Evolutionary conservation across 2,797 vertebrate species (phyloP).

Genomic region (Sternarchorhynchus goeldii): DNA sequence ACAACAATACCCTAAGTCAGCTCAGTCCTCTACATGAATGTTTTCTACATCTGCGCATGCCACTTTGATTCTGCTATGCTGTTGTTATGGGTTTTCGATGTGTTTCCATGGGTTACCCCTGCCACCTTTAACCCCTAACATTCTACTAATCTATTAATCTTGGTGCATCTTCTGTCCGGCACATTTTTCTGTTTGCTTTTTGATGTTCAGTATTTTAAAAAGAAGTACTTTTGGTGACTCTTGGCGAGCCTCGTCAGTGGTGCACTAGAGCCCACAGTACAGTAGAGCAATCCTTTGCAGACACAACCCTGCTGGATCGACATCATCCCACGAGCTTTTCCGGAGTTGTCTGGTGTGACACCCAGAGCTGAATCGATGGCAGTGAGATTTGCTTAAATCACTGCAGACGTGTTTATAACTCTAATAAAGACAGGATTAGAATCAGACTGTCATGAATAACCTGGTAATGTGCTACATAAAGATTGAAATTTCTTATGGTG

Average conservation of each 20-base stretch:
- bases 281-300: too few relatives aligned
- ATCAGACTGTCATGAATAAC: neutral
- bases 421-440: neutral
- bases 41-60: constrained; percentile 14
- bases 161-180: constrained; percentile 33
- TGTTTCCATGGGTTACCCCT: constrained; percentile 49
- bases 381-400: constrained; percentile 17
- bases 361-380: constrained; percentile 16
- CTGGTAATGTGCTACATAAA: neutral
- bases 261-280: neutral
- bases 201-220: too few relatives aligned
- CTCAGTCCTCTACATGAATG: too few relatives aligned
- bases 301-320: too few relatives aligned
- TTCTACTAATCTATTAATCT: constrained; percentile 75
- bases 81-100: constrained; percentile 34
- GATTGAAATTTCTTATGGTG: neutral
- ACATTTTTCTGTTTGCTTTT: neutral
- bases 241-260: neutral
- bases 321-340: constrained; percentile 33
- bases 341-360: neutral
- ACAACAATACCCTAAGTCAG: too few relatives aligned
- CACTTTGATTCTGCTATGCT: neutral
- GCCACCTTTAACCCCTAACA: constrained; percentile 59
- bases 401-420: neutral
- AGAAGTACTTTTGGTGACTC: neutral